Conservation (phyloP, 2,888 invertebrate genomes). For the Acanthosoma haemorrhoidale region DNA sequence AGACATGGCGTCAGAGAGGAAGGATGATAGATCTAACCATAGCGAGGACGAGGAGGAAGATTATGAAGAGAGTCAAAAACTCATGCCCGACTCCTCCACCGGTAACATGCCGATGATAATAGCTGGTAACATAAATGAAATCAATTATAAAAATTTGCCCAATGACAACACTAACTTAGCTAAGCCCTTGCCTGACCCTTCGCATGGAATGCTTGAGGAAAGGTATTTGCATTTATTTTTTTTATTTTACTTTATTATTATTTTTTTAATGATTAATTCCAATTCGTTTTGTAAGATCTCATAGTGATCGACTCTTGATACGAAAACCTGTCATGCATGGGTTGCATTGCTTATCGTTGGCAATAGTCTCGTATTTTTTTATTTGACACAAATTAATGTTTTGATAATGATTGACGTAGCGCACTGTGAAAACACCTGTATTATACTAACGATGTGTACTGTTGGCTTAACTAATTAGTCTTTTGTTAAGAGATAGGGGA, state of each 20-base stretch:
- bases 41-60: neutral
- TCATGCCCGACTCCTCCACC: neutral
- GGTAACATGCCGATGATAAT: neutral
- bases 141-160: neutral
- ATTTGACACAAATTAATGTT: no score
- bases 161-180: neutral
- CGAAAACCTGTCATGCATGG: no score
- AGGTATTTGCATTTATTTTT: neutral
- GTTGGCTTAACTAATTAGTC: no score
- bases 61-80: neutral
- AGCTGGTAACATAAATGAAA: neutral
- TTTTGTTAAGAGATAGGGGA: no score
- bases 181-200: neutral
- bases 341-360: no score
- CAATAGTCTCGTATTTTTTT: no score
- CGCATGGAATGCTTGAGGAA: neutral
- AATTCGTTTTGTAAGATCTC: no score
- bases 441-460: no score
- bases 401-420: no score
- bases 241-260: neutral
- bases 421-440: no score
- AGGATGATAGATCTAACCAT: neutral
- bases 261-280: no score
- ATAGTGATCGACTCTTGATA: no score
- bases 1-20: neutral